Evolutionary conservation across 2,113 vertebrate species (phyloP).

Genomic region (Chloropsis cyanopogon): DNA sequence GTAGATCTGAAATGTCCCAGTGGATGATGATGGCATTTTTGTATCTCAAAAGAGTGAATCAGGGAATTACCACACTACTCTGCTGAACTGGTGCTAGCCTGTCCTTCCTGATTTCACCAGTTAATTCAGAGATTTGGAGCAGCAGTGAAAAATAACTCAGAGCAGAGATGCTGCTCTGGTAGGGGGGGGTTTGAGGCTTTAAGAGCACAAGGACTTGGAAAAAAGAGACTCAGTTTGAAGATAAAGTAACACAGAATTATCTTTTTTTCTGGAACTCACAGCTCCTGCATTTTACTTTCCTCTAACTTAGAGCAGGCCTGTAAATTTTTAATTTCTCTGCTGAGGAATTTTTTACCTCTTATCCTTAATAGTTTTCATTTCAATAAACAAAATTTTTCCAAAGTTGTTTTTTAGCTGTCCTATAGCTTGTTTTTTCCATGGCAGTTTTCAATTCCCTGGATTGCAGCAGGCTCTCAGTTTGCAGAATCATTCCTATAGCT

Average conservation of each 20-base stretch:
- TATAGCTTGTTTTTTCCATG: not conserved
- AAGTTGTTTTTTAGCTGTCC: not conserved
- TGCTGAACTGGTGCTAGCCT: not conserved
- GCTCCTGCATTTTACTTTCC: not conserved
- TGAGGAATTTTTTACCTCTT: not conserved
- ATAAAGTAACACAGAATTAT: not conserved
- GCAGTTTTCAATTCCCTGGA: not conserved
- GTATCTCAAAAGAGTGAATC: not conserved
- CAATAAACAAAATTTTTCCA: not conserved
- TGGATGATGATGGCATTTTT: not conserved
- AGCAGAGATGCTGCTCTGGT: too few relatives aligned
- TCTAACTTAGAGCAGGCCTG: not conserved
- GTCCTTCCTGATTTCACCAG: not conserved
- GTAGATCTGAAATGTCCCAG: not conserved
- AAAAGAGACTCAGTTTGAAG: not conserved
- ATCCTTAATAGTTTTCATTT: not conserved
- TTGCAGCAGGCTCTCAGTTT: not conserved
- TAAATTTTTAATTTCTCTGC: not conserved
- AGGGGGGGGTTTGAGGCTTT: not conserved
- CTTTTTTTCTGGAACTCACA: not conserved
- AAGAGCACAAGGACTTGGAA: not conserved
- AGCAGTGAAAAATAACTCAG: not conserved
- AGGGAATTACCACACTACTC: not conserved
- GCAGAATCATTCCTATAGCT: not conserved
- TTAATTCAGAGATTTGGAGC: not conserved